Conservation (phyloP, 2,113 vertebrate species). For the Otus sunia region DNA sequence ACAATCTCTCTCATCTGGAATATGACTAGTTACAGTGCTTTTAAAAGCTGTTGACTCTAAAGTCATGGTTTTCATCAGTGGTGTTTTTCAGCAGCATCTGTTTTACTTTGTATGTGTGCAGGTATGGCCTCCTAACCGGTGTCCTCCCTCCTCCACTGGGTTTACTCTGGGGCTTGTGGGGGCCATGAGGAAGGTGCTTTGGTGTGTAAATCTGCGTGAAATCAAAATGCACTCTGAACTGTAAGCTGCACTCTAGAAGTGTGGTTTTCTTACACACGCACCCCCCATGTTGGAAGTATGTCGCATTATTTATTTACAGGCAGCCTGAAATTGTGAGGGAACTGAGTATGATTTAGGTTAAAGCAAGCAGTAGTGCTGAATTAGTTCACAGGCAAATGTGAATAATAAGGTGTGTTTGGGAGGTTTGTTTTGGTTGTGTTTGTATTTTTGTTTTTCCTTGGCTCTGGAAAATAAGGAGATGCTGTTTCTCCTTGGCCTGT, state of each 20-base stretch:
- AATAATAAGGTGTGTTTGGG: not conserved
- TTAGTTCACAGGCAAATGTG: not conserved
- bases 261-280: not conserved
- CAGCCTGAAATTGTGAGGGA: not conserved
- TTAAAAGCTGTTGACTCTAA: not conserved
- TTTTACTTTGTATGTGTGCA: not conserved
- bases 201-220: not conserved
- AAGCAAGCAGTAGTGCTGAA: not conserved
- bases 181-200: not conserved
- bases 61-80: not conserved
- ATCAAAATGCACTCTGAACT: not conserved
- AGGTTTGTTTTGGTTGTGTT: not conserved
- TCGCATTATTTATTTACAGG: not conserved
- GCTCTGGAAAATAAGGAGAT: not conserved
- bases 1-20: not conserved
- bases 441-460: rapidly evolving
- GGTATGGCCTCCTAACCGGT: not conserved
- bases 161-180: not conserved
- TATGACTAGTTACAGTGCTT: not conserved
- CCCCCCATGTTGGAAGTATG: not conserved
- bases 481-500: not conserved
- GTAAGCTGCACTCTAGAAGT: not conserved
- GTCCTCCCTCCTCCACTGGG: not conserved
- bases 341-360: not conserved
- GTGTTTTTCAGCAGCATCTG: not conserved